A percentile compares a stretch with the other conserved stretches of the same genome.
These are phyloP conservation scores for Poecilia latipinna DNA, from an alignment of 2,113 vertebrate genomes.

Conservation along the genomic window DNA sequence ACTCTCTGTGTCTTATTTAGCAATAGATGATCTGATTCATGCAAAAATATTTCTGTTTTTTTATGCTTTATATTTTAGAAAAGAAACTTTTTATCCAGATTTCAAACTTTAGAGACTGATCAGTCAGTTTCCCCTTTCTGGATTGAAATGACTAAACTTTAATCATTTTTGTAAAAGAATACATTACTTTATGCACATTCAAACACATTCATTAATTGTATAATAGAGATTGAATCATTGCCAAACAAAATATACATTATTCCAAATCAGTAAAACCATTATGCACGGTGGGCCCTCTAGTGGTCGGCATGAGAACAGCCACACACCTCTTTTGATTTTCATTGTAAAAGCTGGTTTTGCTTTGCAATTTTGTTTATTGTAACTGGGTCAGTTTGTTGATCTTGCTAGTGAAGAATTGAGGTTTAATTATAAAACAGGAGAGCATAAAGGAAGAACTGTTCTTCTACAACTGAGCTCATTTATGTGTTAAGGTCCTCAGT, in stretches of 20 bases:
- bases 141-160: neutral
- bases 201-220: neutral
- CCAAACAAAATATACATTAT: neutral
- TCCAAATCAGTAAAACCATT: neutral
- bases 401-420: too few relatives aligned
- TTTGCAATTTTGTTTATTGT: too few relatives aligned
- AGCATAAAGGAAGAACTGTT: too few relatives aligned
- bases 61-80: neutral
- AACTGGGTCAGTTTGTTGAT: too few relatives aligned
- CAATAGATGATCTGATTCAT: neutral
- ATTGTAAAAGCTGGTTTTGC: neutral
- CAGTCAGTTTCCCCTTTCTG: neutral
- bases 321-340: neutral
- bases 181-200: neutral
- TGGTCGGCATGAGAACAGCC: constrained; percentile 36
- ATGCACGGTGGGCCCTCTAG: constrained; percentile 64
- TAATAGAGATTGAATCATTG: neutral
- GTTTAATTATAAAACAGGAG: too few relatives aligned
- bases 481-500: too few relatives aligned
- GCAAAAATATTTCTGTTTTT: neutral
- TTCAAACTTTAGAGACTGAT: neutral
- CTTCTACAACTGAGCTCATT: too few relatives aligned
- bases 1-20: neutral
- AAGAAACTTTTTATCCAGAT: too few relatives aligned
- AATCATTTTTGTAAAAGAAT: neutral